Evolutionary conservation across 2,113 vertebrate genomes (phyloP).

Genomic region (Mormyrus lacerda): DNA sequence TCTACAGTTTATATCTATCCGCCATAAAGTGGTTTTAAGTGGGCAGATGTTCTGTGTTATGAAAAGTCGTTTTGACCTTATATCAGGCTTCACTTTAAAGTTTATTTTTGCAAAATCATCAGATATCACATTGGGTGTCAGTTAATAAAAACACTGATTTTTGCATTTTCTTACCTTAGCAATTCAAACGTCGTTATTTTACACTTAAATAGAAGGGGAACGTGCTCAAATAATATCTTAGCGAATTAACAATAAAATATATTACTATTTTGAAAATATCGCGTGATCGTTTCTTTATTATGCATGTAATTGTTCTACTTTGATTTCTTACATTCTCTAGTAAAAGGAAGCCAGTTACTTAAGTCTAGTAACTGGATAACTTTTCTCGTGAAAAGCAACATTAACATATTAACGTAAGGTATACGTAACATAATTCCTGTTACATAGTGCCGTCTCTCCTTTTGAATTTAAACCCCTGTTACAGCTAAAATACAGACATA

Average conservation of each 20-base stretch:
- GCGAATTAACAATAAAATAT: background rate
- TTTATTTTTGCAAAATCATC: background rate
- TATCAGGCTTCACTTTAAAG: background rate
- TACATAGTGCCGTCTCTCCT: background rate
- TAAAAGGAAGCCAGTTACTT: background rate
- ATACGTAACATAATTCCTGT: background rate
- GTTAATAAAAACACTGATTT: background rate
- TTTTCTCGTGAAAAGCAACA: background rate
- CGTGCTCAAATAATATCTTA: background rate
- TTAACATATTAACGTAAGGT: background rate
- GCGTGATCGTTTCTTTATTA: background rate
- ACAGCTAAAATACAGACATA: background rate
- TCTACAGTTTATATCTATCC: background rate
- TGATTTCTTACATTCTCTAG: background rate
- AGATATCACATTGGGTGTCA: background rate
- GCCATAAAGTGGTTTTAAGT: background rate
- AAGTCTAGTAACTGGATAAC: background rate
- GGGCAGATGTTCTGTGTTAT: constrained; percentile 6
- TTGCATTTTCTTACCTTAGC: background rate
- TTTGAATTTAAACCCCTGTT: background rate
- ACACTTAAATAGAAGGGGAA: background rate
- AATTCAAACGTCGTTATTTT: background rate
- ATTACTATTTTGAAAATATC: background rate
- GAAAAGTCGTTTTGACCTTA: background rate
- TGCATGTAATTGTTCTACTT: background rate